A percentile compares a stretch with the other conserved stretches of the same genome.
Evolutionary conservation across 2,113 vertebrate species (phyloP).

Genomic region (Pedetes capensis): DNA sequence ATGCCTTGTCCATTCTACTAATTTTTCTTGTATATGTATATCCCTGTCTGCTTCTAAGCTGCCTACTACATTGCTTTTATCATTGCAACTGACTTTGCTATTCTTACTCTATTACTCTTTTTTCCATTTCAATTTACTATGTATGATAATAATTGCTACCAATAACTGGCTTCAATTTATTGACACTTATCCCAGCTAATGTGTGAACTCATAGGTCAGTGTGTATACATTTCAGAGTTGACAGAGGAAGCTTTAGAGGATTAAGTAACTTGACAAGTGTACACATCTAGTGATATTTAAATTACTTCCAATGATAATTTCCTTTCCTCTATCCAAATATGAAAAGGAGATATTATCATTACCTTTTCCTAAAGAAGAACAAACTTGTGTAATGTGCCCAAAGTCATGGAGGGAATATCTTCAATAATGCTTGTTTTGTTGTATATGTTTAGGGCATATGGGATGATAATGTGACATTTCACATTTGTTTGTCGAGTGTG

Average conservation of each 20-base stretch:
- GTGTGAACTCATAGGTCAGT: background rate
- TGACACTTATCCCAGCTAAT: background rate
- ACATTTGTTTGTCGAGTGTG: background rate
- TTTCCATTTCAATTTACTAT: background rate
- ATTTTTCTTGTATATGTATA: background rate
- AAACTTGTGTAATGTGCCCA: too few species aligned
- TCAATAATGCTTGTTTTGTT: background rate
- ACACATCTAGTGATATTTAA: background rate
- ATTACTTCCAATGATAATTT: background rate
- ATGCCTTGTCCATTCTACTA: too few species aligned
- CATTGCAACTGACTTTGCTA: background rate
- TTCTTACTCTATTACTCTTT: background rate
- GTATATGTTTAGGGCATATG: background rate
- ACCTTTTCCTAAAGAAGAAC: too few species aligned
- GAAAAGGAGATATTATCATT: background rate
- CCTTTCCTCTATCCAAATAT: background rate
- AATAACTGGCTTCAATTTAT: too few species aligned
- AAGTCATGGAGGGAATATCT: background rate
- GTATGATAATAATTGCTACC: background rate
- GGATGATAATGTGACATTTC: background rate
- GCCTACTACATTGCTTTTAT: background rate
- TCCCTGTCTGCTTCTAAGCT: background rate
- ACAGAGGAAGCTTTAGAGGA: background rate
- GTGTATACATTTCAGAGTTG: too few species aligned
- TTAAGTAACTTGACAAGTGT: background rate